A percentile compares a stretch with the other conserved stretches of the same genome.
These are phyloP conservation scores for Urocolius indicus DNA, from an alignment of 2,113 vertebrate species.

Conservation along the genomic window DNA sequence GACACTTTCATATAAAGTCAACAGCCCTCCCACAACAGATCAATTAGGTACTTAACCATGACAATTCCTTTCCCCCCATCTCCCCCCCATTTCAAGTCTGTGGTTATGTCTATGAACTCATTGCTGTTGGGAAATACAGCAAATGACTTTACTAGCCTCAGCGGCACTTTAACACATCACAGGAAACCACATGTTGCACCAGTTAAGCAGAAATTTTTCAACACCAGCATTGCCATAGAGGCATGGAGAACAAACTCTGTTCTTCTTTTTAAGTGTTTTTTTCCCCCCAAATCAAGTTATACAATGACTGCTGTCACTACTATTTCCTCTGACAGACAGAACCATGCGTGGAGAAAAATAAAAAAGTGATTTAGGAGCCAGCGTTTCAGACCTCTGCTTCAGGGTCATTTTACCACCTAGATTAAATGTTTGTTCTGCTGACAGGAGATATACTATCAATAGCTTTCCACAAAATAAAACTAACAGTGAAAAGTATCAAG, in stretches of 20 bases:
- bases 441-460: background rate
- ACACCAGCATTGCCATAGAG: background rate
- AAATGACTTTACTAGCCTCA: background rate
- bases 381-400: background rate
- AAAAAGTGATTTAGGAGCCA: background rate
- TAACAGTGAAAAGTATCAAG: background rate
- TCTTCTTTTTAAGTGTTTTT: background rate
- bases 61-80: too few species aligned
- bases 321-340: background rate
- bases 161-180: too few species aligned
- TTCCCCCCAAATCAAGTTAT: background rate
- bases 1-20: background rate
- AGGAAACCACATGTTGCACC: background rate
- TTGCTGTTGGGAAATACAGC: background rate
- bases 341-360: fast-evolving
- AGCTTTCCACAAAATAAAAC: background rate
- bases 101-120: background rate
- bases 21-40: background rate
- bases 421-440: background rate
- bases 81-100: background rate
- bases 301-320: background rate
- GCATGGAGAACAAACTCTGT: background rate
- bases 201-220: background rate
- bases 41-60: background rate
- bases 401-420: background rate